Evolutionary conservation across 2,888 invertebrate genomes (phyloP).

Genomic region (Syrphus vitripennis): DNA sequence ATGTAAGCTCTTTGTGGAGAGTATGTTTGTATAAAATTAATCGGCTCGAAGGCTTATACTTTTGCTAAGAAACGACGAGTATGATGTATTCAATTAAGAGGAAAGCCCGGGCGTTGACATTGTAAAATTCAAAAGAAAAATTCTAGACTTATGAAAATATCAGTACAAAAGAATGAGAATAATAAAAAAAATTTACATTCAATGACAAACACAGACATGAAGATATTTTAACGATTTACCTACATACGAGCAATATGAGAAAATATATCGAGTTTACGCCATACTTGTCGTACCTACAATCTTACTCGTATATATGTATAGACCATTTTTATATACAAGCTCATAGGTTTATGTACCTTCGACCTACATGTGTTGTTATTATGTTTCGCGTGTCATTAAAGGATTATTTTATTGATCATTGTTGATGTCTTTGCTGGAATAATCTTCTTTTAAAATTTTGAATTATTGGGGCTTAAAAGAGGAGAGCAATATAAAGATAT

Average conservation of each 20-base stretch:
- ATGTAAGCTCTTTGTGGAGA: not conserved
- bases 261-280: not conserved
- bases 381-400: not conserved
- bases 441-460: not conserved
- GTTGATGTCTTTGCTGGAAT: not conserved
- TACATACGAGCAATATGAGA: too few relatives aligned
- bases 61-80: not conserved
- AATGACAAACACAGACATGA: not conserved
- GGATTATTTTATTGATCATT: not conserved
- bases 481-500: too few relatives aligned
- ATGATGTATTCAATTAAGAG: not conserved
- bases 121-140: not conserved
- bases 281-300: not conserved
- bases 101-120: not conserved
- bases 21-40: not conserved
- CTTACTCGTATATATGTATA: too few relatives aligned
- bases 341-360: too few relatives aligned
- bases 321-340: too few relatives aligned
- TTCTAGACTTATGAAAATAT: not conserved
- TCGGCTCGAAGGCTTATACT: not conserved
- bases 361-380: not conserved
- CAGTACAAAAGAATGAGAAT: not conserved
- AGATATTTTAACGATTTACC: not conserved
- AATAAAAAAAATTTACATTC: not conserved
- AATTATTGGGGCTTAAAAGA: not conserved